Percentiles rank a stretch among this genome's conserved stretches.
These are phyloP conservation scores for Pocillopora meandrina DNA, from an alignment of 92 coral and sea anemone species.

Conservation along the genomic window DNA sequence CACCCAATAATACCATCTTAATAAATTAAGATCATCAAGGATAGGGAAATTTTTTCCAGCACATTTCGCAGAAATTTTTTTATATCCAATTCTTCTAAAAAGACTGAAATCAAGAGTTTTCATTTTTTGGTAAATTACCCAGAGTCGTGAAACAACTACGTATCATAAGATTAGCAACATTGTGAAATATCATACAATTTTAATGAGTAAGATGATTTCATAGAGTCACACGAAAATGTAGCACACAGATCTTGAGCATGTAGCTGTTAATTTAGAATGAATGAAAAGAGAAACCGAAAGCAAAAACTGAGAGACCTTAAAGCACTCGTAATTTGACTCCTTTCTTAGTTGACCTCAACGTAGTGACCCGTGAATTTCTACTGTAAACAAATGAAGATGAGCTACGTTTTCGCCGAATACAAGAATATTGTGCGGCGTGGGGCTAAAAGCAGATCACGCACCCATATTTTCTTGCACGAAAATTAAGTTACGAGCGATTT, in stretches of 20 bases:
- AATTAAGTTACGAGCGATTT: background rate
- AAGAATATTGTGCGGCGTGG: no score
- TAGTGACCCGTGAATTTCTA: conserved; percentile 28
- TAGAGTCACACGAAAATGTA: background rate
- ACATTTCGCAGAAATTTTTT: no score
- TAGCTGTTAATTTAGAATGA: no score
- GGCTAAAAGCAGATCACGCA: no score
- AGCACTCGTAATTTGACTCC: background rate
- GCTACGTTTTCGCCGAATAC: background rate
- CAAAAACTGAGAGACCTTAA: background rate
- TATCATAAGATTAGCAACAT: background rate
- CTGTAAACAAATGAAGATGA: conserved; percentile 42
- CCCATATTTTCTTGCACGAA: background rate
- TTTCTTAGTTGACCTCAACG: background rate
- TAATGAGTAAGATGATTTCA: background rate
- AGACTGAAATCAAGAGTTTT: no score
- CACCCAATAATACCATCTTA: no score
- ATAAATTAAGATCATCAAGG: no score
- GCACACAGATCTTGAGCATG: background rate
- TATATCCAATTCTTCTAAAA: no score
- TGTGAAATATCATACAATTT: background rate
- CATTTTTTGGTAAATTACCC: background rate
- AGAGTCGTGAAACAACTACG: background rate
- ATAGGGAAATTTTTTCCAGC: no score
- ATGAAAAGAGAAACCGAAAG: background rate